Evolutionary conservation across 2,888 invertebrate species (phyloP).

Genomic region (Ariolimax columbianus): DNA sequence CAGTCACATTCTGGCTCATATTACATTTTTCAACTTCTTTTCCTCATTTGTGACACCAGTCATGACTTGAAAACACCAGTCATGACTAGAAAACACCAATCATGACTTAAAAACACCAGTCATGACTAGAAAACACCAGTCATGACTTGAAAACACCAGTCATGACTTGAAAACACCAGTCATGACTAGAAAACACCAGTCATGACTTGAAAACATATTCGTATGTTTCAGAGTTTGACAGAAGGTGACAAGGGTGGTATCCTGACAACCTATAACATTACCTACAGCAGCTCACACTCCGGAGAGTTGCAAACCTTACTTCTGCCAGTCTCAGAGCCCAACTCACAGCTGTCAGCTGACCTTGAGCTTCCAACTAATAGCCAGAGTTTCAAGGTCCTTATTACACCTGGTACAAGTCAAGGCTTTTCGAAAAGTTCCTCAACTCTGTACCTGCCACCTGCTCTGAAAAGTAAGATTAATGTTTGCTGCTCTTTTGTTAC

Average conservation of each 20-base stretch:
- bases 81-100: too few species aligned
- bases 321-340: neutral
- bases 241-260: conserved; percentile 8
- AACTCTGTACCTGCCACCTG: conserved; percentile 1
- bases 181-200: too few species aligned
- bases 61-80: too few species aligned
- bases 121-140: too few species aligned
- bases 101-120: too few species aligned
- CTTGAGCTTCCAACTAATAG: conserved; percentile 13
- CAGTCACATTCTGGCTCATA: too few species aligned
- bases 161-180: too few species aligned
- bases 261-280: conserved; percentile 26
- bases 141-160: too few species aligned
- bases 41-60: too few species aligned
- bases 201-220: neutral
- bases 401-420: conserved; percentile 21
- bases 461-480: conserved; percentile 18
- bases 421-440: conserved; percentile 20
- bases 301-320: neutral
- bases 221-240: conserved; percentile 22
- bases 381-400: neutral
- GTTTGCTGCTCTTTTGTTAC: neutral
- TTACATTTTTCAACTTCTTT: too few species aligned
- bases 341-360: neutral
- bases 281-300: neutral